These are phyloP conservation scores for Semnornis frantzii DNA, from an alignment of 2,113 vertebrate species.

Conservation along the genomic window DNA sequence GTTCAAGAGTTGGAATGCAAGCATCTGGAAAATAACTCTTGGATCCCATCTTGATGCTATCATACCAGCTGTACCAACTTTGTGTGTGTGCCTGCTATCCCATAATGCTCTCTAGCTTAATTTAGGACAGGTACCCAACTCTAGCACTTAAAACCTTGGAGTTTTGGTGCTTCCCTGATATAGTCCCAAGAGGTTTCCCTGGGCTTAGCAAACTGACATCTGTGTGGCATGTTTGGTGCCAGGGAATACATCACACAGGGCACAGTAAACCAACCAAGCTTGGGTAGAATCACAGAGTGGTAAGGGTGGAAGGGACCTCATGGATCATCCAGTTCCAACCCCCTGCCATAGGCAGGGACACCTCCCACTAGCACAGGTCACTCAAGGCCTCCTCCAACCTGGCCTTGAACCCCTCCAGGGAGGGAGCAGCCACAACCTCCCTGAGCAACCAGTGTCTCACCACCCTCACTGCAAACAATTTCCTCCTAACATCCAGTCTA, in stretches of 20 bases:
- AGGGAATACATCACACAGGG: accelerated
- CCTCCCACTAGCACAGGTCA: too few species aligned
- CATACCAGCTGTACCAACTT: neutral
- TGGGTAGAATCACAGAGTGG: neutral
- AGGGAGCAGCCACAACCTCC: too few species aligned
- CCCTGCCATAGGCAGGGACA: too few species aligned
- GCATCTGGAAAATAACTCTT: neutral
- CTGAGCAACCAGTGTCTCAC: too few species aligned
- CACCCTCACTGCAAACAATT: too few species aligned
- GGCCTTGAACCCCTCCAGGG: too few species aligned
- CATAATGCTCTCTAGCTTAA: neutral
- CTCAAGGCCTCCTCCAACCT: too few species aligned
- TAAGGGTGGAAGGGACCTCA: too few species aligned
- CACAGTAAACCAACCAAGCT: neutral
- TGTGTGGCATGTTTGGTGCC: accelerated
- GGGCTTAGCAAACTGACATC: neutral
- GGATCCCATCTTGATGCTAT: neutral
- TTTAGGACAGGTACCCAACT: neutral
- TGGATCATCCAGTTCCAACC: too few species aligned
- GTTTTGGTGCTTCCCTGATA: neutral
- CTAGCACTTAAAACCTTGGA: neutral
- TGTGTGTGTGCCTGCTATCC: neutral
- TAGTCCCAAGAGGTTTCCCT: neutral
- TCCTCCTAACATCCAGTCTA: too few species aligned
- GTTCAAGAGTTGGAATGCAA: neutral